Evolutionary conservation across 2,113 vertebrate genomes (phyloP).

Genomic region (Silurus glanis): DNA sequence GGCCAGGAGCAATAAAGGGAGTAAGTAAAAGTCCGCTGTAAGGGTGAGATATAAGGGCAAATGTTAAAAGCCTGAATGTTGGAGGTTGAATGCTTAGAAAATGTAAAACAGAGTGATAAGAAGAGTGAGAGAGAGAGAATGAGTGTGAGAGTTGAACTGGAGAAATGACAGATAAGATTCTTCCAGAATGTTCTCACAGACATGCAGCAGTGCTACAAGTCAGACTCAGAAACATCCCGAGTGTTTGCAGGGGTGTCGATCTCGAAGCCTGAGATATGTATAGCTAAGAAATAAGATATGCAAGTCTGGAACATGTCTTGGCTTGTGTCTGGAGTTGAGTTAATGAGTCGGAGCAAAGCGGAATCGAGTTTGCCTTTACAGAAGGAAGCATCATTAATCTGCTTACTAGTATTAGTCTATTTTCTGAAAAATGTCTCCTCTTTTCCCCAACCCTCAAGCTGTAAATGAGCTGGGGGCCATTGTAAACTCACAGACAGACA

Average conservation of each 20-base stretch:
- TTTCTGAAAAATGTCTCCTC: not conserved
- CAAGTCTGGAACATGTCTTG: constrained; percentile 23
- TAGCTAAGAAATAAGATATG: constrained; percentile 17
- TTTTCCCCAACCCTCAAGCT: not conserved
- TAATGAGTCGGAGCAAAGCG: constrained; percentile 1
- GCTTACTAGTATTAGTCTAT: not conserved
- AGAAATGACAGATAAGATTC: constrained; percentile 21
- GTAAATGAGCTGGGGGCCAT: not conserved
- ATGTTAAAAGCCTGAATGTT: constrained; percentile 8
- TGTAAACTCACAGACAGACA: not conserved
- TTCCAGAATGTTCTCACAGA: constrained; percentile 25
- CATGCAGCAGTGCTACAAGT: constrained; percentile 14
- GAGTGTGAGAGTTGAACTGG: not conserved
- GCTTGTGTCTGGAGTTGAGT: constrained; percentile 8
- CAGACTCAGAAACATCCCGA: constrained; percentile 17
- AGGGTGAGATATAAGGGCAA: not conserved
- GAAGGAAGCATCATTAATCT: constrained; percentile 25
- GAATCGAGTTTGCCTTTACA: not conserved
- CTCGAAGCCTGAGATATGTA: not conserved
- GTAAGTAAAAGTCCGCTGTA: not conserved
- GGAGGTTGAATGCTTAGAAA: not conserved
- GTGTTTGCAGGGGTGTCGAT: not conserved
- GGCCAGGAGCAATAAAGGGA: not conserved
- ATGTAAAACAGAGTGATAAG: constrained; percentile 23
- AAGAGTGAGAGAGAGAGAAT: not conserved